Base-by-base conservation (phyloP, 2,888 invertebrate genomes). In the Plagiodera versicolora region DNA sequence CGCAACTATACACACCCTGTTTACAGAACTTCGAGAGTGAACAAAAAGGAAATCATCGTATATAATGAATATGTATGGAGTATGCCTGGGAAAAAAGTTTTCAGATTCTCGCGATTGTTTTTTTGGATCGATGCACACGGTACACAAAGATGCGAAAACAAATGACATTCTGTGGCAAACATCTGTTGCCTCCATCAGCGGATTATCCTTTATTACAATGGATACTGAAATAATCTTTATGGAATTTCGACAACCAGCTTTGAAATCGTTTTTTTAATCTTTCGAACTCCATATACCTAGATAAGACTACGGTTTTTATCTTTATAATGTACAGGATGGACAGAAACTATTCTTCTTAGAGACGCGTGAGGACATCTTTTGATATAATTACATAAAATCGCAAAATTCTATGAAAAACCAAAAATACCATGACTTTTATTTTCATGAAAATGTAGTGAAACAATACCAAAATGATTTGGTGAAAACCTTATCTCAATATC, bases 101-200 rank as follows among this genome's bases (percentile, higher is more conserved):
- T 39, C 39, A 39, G 16, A 16, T 39, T 39, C 44, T 16, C 14
- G 10, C 44, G 20, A 53, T 53, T 53, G 53, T 49, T 58, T 61
- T 61, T 61, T 53, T 61, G 61, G 57, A 32, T 57, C 57, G 50
- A 44, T 61, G 57, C 48, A 58, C 54, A 61, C 14, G 39, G 39
- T 14, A 39, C 1, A 39, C n/a, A 39, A 39, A 39, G 14, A 28
- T 49, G 19, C 24, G n/a, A 48, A 48, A 48, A 48, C 46, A 19
- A n/a, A n/a, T n/a, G n/a, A 14, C 46, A 18, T 10, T 17, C 4
- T 47, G n/a, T 9, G n/a, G 19, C 24, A 14, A 39, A 39, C 39
- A 39, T 39, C 39, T 39, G 39, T 39, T 39, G 39, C 14, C 3
- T 19, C 47, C n/a, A n/a, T 49, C 20, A 49, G 2, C 49, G 20